Evolutionary conservation across 2,888 invertebrate species (phyloP).

Genomic region (Chymomyza fuscimana): DNA sequence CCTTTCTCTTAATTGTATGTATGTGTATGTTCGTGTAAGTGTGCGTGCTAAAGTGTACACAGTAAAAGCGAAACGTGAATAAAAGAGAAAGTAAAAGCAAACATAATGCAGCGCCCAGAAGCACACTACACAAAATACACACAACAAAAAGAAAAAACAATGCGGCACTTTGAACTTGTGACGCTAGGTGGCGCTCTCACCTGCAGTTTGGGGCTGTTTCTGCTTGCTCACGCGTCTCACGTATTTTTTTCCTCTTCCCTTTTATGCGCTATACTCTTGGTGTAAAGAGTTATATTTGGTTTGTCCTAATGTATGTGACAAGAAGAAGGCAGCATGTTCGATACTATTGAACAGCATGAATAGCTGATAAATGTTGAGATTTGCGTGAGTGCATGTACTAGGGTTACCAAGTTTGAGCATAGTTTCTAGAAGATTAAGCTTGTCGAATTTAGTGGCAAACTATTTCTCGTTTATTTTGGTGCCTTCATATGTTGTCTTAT

Average conservation of each 20-base stretch:
- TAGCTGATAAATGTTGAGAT: too few species aligned
- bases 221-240: conserved; percentile 44
- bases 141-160: not conserved
- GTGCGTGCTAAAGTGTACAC: not conserved
- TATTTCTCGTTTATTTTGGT: too few species aligned
- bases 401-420: too few species aligned
- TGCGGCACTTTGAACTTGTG: conserved; percentile 2
- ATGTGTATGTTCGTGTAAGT: conserved; percentile 47
- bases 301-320: too few species aligned
- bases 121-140: conserved; percentile 16
- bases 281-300: too few species aligned
- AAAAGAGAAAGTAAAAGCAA: conserved; percentile 27
- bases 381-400: too few species aligned
- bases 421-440: too few species aligned
- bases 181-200: not conserved
- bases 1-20: conserved; percentile 3
- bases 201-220: not conserved
- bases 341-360: too few species aligned
- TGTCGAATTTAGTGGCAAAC: too few species aligned
- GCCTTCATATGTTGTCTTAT: too few species aligned
- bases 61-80: not conserved
- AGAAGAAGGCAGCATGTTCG: too few species aligned
- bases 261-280: too few species aligned
- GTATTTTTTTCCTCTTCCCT: conserved; percentile 18
- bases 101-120: conserved; percentile 59